phyloP scores from a whole-genome alignment of 2,888 invertebrate genomes.

The Apocheima hispidaria region DNA sequence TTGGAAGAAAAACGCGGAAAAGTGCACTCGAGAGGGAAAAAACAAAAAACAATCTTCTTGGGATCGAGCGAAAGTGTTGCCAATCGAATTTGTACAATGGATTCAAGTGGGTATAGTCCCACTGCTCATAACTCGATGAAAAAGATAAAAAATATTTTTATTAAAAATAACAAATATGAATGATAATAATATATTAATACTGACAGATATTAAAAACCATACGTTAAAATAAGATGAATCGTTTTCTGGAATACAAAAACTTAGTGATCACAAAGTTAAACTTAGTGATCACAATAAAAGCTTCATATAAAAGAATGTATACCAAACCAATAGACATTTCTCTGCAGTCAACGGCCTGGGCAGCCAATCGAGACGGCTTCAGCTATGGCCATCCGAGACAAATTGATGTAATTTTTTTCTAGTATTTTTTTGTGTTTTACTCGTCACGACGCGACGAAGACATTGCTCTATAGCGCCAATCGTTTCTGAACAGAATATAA shows the following conservation, averaged over 20 bases:
- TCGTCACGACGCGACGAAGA: slow-evolving; percentile 58
- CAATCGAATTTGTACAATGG: slow-evolving; percentile 26
- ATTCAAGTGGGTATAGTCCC: slow-evolving; percentile 12
- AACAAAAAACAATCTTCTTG: slow-evolving; percentile 57
- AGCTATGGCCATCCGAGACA: slow-evolving; percentile 73
- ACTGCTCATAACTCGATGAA: slow-evolving; percentile 6
- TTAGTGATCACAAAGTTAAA: not conserved
- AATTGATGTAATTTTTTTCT: slow-evolving; percentile 69
- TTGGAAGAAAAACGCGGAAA: slow-evolving; percentile 65
- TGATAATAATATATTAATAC: too few relatives aligned
- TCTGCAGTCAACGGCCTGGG: slow-evolving; percentile 72
- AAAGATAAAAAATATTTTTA: too few relatives aligned
- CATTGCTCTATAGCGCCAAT: slow-evolving; percentile 50
- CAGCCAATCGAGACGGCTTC: slow-evolving; percentile 66
- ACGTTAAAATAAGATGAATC: too few relatives aligned
- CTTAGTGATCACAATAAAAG: too few relatives aligned
- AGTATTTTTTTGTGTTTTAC: slow-evolving; percentile 17
- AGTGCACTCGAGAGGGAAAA: slow-evolving; percentile 69
- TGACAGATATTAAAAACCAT: too few relatives aligned
- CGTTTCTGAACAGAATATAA: slow-evolving; percentile 44
- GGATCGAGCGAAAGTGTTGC: slow-evolving; percentile 35
- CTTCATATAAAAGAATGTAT: too few relatives aligned
- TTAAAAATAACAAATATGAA: too few relatives aligned
- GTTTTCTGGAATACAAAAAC: not conserved
- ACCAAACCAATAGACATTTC: slow-evolving; percentile 40